Conservation (phyloP, 2,888 invertebrate species). For the Heliconius erato region DNA sequence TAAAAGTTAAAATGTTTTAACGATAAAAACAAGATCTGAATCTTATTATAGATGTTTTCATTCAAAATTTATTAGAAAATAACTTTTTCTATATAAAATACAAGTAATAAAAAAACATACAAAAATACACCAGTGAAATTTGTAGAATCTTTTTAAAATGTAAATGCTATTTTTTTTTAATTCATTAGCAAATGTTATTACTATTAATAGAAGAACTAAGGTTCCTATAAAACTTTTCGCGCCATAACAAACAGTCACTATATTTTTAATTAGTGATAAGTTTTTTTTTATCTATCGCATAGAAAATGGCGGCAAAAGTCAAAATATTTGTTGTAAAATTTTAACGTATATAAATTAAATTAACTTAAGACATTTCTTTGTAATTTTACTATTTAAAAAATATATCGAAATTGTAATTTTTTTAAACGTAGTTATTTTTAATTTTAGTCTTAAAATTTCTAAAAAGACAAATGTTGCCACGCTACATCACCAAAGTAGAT, state of each 20-base stretch:
- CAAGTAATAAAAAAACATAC: neutral
- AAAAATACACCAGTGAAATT: neutral
- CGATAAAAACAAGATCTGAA: slow-evolving; percentile 15
- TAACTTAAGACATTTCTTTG: neutral
- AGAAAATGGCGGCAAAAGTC: slow-evolving; percentile 14
- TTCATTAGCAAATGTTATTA: neutral
- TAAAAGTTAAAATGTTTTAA: neutral
- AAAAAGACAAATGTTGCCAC: slow-evolving; percentile 22
- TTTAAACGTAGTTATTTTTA: slow-evolving; percentile 4
- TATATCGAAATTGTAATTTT: neutral
- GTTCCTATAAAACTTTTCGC: slow-evolving; percentile 27
- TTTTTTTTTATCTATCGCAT: neutral
- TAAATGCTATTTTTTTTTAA: neutral
- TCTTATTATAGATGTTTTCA: neutral
- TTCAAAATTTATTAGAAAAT: neutral
- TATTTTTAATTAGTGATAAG: slow-evolving; percentile 13
- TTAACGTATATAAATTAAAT: neutral
- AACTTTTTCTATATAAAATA: neutral
- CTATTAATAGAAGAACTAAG: slow-evolving; percentile 8
- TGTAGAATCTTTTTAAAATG: neutral
- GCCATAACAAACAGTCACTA: slow-evolving; percentile 42
- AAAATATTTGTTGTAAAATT: neutral
- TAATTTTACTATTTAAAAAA: slow-evolving; percentile 4
- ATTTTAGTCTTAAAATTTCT: neutral
- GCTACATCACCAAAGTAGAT: slow-evolving; percentile 1